Evolutionary conservation across 2,888 invertebrate genomes (phyloP), one percentile per base, ranked within the genome.

Genomic region (Phortica magna): DNA sequence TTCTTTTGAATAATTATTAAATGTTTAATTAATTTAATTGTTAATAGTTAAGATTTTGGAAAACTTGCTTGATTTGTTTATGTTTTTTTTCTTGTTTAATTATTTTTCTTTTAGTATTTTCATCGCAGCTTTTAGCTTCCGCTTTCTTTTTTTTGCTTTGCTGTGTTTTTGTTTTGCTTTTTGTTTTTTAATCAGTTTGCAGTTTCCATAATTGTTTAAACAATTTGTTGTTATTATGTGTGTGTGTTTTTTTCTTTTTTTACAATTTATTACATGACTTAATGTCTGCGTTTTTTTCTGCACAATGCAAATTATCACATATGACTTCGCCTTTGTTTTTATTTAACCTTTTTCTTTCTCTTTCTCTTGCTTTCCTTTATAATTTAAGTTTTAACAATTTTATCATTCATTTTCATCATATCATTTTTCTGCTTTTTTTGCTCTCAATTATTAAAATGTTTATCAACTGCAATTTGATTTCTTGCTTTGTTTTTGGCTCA

Each of bases 241-340:
- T 48, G 48, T 48, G 48, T 48, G 48, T 48, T 9, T 48, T 48
- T 48, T 48, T 48, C 3, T 79, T 81, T 81, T 78, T 87, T n/a
- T 68, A 87, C 82, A 87, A 82, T 88, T 65, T 22, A 78, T 85
- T 85, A 85, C 85, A 85, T 81, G 74, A 74, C 81, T 81, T 81
- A 31, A 81, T 48, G 79, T 81, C 78, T 80, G 76, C 48, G 9
- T 48, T 17, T 61, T 61, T 61, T 81, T 81, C 84, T 90, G 90
- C 89, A 90, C 88, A 88, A 89, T 90, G 90, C 90, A 90, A 90
- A 86, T 88, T 88, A 88, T 88, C 88, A 88, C 88, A 88, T 87
- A 81, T 89, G 83, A 83, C 84, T 81, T 74, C 76, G 57, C 68
- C 78, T 77, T 59, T 74, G 68, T 61, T 64, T 78, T 77, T 73